Base-by-base conservation (phyloP, 2,888 invertebrate genomes). In the Teinopalpus imperialis region DNA sequence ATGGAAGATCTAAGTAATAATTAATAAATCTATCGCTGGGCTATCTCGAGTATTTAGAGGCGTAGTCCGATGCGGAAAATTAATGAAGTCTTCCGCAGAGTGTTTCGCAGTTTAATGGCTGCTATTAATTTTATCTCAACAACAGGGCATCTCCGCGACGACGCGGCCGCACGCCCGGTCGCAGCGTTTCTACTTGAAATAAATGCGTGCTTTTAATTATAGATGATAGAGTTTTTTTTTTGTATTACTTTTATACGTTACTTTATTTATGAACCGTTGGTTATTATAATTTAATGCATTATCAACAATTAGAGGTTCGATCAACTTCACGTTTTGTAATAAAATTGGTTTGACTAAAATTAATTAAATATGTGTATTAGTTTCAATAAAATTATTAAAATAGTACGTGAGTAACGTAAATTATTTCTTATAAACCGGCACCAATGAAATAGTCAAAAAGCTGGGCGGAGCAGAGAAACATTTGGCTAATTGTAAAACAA, bases 111-210 rank as follows among this genome's bases (percentile, higher is more conserved):
- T 81, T 82, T 85, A 85, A 87, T 86, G 73, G 82, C 66, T 7
- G 68, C 78, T 67, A 85, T 86, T 83, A 86, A 86, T 86, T 81
- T 85, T 82, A 87, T 85, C 86, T 79, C 74, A 75, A 80, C 74
- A 72, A 73, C 78, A 69, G 66, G 60, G 61, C 63, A 72, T 77
- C 70, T 51, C 49, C 51, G 52, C 47, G 51, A 54, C 56, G 57
- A 47, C 58, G 53, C 52, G 45, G 39, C 43, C 48, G 31, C 31
- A 39, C 44, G 31, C 48, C 54, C 51, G 51, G 34, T 52, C 49
- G 44, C 39, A 41, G 26, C 37, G 26, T 59, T 60, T 57, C 56
- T 60, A 54, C 61, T 65, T 61, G 58, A 62, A 61, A 60, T 63
- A 61, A 60, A 60, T 56, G 56, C 56, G 52, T 53, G 50, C 46